Base-by-base conservation (phyloP, 2,113 vertebrate species). In the Phalacrocorax aristotelis region DNA sequence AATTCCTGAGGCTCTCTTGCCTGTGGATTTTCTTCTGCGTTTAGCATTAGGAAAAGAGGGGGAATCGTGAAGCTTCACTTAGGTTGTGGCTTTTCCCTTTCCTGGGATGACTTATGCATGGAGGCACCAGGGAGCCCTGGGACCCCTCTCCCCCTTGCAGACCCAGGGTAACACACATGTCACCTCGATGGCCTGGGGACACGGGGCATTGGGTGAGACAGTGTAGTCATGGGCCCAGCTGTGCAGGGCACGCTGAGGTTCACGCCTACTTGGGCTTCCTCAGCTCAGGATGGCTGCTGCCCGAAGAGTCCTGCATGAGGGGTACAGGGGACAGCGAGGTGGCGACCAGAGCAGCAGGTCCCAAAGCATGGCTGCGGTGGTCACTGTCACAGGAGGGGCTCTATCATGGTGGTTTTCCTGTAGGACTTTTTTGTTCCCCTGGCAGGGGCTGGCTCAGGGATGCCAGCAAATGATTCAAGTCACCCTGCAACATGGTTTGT, bases 121-220 rank as follows among this genome's bases (percentile, higher is more conserved):
- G 40, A 69, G 30, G 40, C 65, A 88, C 20, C 8, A 40, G 36
- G 23, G 44, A 92, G 26, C 48, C 79, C 48, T 32, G 23, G 38
- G 40, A 36, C 23, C 36, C 30, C 36, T 44, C 48, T 66, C 7
- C 6, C 21, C 25, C 21, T 42, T 68, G 30, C 83, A 90, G 49
- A 55, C 40, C 0, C 0, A 10, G 23, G 16, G 11, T 71, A 40
- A n/a, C 44, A 44, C 36, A 27, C 7, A 49, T 0, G 2, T 79
- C 57, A 51, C 29, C 38, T 83, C 2, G 0, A 12, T 54, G 58
- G 26, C 36, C 34, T 49, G 75, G 48, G 71, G 29, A 76, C 18
- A 10, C 0, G 2, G 27, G 26, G 4, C 3, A 7, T 46, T 2
- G 0, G 30, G 3, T 38, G 27, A 62, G 48, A 57, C 17, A 17